Conservation (phyloP, 2,888 invertebrate genomes). For the Meganola albula region DNA sequence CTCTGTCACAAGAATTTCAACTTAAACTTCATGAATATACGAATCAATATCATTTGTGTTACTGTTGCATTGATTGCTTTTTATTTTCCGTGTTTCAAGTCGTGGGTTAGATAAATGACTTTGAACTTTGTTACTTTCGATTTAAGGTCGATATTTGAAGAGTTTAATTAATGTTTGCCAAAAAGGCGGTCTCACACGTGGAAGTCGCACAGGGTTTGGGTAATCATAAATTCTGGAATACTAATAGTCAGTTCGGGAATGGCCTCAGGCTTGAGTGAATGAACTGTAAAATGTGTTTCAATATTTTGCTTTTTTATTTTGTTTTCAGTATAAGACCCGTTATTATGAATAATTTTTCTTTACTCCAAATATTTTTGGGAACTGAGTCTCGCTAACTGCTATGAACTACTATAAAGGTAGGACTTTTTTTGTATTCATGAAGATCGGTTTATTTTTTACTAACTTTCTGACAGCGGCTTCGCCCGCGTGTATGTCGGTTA, state of each 20-base stretch:
- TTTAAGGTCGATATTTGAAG: conserved; percentile 15
- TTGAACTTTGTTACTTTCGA: conserved; percentile 14
- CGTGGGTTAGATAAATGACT: conserved; percentile 10
- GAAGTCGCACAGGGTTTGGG: conserved; percentile 42
- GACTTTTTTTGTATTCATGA: no score
- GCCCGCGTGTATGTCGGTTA: no score
- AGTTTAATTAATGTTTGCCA: no score
- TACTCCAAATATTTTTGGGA: no score
- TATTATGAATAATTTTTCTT: no score
- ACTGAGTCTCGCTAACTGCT: no score
- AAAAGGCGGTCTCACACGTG: conserved; percentile 67
- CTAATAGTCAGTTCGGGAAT: conserved; percentile 50
- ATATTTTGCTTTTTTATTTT: no score
- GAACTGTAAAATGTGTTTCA: no score
- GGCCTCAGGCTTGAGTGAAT: conserved; percentile 51
- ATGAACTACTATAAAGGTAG: no score
- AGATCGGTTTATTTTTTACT: no score
- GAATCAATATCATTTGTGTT: conserved; percentile 21
- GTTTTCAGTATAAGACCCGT: no score
- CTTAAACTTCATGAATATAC: conserved; percentile 27
- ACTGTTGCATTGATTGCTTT: conserved; percentile 32
- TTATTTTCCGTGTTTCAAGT: conserved; percentile 29
- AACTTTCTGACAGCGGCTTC: no score
- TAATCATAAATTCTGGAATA: conserved; percentile 52
- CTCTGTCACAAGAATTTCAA: conserved; percentile 23